A percentile compares a stretch with the other conserved stretches of the same genome.
Conservation (phyloP, 2,113 vertebrate genomes). For the Ctenodactylus gundi region DNA sequence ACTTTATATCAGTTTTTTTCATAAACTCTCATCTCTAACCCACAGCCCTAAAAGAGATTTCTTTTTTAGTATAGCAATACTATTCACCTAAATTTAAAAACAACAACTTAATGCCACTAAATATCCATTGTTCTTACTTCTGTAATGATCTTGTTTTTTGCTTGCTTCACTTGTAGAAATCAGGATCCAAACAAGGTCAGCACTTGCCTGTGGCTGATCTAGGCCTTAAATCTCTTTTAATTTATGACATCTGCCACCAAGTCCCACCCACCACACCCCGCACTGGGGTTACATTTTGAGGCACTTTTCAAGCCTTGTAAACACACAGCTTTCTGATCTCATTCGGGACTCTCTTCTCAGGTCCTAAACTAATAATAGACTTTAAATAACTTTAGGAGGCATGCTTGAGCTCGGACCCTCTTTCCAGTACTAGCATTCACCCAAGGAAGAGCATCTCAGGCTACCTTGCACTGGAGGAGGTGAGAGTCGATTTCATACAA, state of each 20-base stretch:
- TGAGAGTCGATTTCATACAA: conserved; percentile 37
- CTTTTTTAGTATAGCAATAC: background rate
- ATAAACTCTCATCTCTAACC: background rate
- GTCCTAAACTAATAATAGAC: background rate
- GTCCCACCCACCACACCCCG: background rate
- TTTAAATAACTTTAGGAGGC: background rate
- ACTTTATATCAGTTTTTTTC: background rate
- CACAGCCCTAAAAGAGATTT: background rate
- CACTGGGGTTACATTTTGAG: background rate
- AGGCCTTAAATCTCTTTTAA: background rate
- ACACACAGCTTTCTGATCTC: background rate
- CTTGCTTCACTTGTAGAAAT: background rate
- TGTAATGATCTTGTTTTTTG: background rate
- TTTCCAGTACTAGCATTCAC: background rate
- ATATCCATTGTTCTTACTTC: background rate
- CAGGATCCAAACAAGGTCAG: background rate
- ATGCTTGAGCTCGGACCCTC: background rate
- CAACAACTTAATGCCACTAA: background rate
- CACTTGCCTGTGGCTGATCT: background rate
- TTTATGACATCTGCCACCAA: background rate
- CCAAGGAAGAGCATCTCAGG: background rate
- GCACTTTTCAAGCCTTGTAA: background rate
- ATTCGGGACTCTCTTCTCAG: background rate
- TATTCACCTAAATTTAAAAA: background rate
- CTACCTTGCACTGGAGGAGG: background rate